Conservation (phyloP, 2,888 invertebrate species). For the Conops quadrifasciatus region DNA sequence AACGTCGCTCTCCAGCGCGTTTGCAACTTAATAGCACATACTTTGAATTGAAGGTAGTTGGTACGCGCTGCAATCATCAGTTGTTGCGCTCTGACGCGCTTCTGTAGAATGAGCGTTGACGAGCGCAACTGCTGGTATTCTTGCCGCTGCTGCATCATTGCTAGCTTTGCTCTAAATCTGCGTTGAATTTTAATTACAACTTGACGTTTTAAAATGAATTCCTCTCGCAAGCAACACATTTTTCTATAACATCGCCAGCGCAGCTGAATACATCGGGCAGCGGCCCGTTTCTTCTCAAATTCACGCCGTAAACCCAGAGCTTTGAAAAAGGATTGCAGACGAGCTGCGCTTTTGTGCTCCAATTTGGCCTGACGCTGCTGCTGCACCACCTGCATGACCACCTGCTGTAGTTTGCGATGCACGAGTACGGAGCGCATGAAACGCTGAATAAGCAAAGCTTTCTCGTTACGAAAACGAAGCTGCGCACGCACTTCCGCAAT, state of each 20-base stretch:
- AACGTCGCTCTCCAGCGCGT: slow-evolving; percentile 61
- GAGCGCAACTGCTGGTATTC: slow-evolving; percentile 47
- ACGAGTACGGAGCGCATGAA: slow-evolving; percentile 53
- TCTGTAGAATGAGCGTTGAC: slow-evolving; percentile 53
- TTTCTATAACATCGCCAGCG: slow-evolving; percentile 56
- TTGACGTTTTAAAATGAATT: slow-evolving; percentile 45
- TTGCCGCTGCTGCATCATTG: slow-evolving; percentile 45
- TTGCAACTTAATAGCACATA: slow-evolving; percentile 63
- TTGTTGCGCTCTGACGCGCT: slow-evolving; percentile 51
- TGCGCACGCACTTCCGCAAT: slow-evolving; percentile 43
- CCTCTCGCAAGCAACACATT: slow-evolving; percentile 47
- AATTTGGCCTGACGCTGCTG: slow-evolving; percentile 41
- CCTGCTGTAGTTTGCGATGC: slow-evolving; percentile 64
- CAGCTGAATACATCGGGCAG: slow-evolving; percentile 62
- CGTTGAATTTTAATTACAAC: slow-evolving; percentile 50
- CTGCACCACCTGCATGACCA: slow-evolving; percentile 43
- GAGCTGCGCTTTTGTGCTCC: slow-evolving; percentile 47
- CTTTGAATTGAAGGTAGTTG: slow-evolving; percentile 40
- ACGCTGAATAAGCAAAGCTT: slow-evolving; percentile 45
- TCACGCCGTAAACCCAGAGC: slow-evolving; percentile 53
- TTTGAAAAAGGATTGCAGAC: slow-evolving; percentile 57
- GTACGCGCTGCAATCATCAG: slow-evolving; percentile 44
- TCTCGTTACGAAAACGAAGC: slow-evolving; percentile 50
- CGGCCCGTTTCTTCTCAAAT: slow-evolving; percentile 51
- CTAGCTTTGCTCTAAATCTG: slow-evolving; percentile 49